Conservation (phyloP, 2,888 invertebrate genomes). For the Drosophila nr. perissopoda region DNA sequence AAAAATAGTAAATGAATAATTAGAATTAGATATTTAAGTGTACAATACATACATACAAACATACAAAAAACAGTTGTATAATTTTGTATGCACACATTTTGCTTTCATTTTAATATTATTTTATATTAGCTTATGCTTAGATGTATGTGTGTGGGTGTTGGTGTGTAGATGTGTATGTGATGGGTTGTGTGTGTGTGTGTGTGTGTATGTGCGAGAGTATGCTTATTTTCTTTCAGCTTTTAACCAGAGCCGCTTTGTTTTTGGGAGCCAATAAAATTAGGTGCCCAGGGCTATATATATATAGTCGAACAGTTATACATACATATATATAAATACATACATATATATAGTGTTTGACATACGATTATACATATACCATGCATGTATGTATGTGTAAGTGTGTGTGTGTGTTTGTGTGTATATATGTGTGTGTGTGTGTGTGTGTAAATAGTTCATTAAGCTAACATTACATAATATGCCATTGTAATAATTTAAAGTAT, state of each 20-base stretch:
- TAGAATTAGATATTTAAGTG: conserved; percentile 51
- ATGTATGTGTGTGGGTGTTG: conserved; percentile 22
- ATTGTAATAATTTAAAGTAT: conserved; percentile 60
- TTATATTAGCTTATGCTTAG: conserved; percentile 53
- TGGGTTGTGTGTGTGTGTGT: not conserved
- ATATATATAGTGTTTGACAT: conserved; percentile 18
- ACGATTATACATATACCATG: conserved; percentile 20
- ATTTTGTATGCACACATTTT: conserved; percentile 52
- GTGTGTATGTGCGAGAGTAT: conserved; percentile 1
- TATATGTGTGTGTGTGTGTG: conserved; percentile 17
- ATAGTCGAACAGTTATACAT: not conserved
- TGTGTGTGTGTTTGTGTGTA: conserved; percentile 21
- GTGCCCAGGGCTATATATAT: conserved; percentile 1
- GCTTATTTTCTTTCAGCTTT: conserved; percentile 1
- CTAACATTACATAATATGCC: conserved; percentile 63
- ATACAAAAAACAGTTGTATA: conserved; percentile 56
- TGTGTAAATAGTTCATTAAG: conserved; percentile 51
- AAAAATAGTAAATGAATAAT: conserved; percentile 50
- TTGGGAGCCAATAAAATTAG: conserved; percentile 2
- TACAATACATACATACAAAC: conserved; percentile 48
- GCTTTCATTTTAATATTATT: conserved; percentile 30
- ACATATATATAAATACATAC: conserved; percentile 21
- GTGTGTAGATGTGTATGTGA: conserved; percentile 5
- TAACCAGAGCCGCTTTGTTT: conserved; percentile 12
- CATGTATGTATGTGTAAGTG: conserved; percentile 13